A percentile compares a stretch with the other conserved stretches of the same genome.
These are phyloP conservation scores for Erethizon dorsatum DNA, from an alignment of 2,797 vertebrate genomes.

Conservation along the genomic window DNA sequence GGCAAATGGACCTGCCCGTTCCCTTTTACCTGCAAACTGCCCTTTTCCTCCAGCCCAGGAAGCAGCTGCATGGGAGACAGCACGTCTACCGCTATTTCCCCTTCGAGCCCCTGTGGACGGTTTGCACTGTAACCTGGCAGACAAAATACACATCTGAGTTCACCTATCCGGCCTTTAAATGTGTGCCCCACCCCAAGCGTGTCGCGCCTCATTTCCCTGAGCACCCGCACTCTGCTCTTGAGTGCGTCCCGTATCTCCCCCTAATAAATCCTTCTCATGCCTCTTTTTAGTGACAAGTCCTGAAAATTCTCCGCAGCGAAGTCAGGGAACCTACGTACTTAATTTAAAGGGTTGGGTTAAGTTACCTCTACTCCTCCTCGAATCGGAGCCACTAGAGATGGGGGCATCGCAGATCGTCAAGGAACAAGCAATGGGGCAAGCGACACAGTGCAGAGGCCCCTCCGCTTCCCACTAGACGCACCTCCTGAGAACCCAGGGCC, in stretches of 20 bases:
- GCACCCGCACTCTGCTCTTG: neutral
- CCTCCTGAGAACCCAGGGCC: neutral
- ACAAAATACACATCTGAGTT: neutral
- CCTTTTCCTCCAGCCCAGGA: neutral
- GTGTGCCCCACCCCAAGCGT: neutral
- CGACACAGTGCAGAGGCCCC: neutral
- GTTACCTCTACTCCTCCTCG: neutral
- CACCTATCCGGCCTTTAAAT: neutral
- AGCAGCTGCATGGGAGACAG: neutral
- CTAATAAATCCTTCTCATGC: neutral
- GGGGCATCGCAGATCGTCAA: neutral
- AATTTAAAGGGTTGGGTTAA: neutral
- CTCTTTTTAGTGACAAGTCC: neutral
- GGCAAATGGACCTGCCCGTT: neutral
- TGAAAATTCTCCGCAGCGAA: neutral
- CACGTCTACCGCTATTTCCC: neutral
- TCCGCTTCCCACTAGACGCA: neutral
- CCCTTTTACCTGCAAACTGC: neutral
- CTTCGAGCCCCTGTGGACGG: neutral
- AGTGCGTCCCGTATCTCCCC: neutral
- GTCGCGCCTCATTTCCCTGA: neutral
- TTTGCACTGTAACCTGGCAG: neutral
- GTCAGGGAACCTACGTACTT: neutral
- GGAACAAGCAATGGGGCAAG: neutral
- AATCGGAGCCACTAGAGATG: neutral